Base-by-base conservation (phyloP, 2,888 invertebrate genomes). In the Hybos culiciformis region DNA sequence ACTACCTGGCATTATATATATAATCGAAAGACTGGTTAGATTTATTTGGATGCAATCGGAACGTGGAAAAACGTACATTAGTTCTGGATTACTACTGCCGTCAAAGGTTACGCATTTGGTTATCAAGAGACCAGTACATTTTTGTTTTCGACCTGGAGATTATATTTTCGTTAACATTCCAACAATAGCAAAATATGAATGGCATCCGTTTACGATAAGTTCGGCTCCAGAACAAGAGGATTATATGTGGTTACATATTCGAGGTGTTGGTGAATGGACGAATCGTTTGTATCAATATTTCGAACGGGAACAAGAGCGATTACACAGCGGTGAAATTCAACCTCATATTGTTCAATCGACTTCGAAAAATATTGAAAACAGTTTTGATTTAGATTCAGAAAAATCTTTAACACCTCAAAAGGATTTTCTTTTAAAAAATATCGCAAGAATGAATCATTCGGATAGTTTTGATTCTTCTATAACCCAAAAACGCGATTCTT, bases 191-290 rank as follows among this genome's bases (percentile, higher is more conserved):
- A 78, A 78, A 44, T 88, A 88, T 56, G 94, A 96, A 66, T 94
- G 93, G 93, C 94, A 94, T 73, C 93, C 94, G 0, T 93, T 96
- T 58, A 94, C 94, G 2, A 84, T 94, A 51, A 93, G 92, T 69
- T 91, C 91, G 55, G 91, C 93, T 7, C 94, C 94, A 0, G 93
- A 94, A 62, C 83, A 90, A 60, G 83, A 85, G 70, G 92, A 85
- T 56, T 84, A 86, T 57, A 78, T 94, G 64, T 92, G 91, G 87
- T 71, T 94, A 0, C 94, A 94, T 62, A 84, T 96, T 47, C 77
- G 93, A 49, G 91, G 83, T 0, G 90, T 90, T 4, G 94, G 94
- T 2, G 80, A 92, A 64, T 96, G 94, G 94, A 93, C 92, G 0
- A 88, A 87, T 61, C 74, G 83, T 1, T 69, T 93, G 1, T 83